phyloP scores from a whole-genome alignment of 1,140 invertebrate species.

The Drosophila parvula region DNA sequence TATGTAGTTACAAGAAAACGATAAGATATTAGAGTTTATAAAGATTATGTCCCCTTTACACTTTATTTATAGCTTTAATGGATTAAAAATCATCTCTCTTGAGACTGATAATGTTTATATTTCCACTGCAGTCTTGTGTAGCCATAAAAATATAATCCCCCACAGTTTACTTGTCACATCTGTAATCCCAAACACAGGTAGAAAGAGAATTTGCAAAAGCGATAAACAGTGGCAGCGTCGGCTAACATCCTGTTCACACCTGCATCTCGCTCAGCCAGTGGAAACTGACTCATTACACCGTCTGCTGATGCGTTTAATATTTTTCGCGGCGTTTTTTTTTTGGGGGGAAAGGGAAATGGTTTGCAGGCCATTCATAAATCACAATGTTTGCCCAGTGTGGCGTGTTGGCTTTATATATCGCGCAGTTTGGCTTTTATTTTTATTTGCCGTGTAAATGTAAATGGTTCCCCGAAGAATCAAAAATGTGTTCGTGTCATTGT shows the following conservation, averaged over 20 bases:
- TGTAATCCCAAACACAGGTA: not conserved
- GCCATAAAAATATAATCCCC: slow-evolving; percentile 2
- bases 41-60: not conserved
- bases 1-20: too few relatives aligned
- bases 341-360: too few relatives aligned
- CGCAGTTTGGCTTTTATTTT: slow-evolving; percentile 18
- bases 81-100: not conserved
- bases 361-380: slow-evolving; percentile 51
- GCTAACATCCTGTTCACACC: slow-evolving; percentile 24
- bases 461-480: slow-evolving; percentile 45
- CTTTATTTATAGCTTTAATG: not conserved
- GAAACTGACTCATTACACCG: slow-evolving; percentile 25
- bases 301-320: not conserved
- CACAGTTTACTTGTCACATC: not conserved
- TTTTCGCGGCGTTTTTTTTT: not conserved
- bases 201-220: not conserved
- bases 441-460: slow-evolving; percentile 47
- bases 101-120: not conserved
- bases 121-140: too few relatives aligned
- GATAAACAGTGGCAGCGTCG: not conserved
- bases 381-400: slow-evolving; percentile 45
- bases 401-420: slow-evolving; percentile 33
- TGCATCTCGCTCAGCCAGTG: not conserved
- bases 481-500: slow-evolving; percentile 58
- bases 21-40: not conserved